Base-by-base conservation (phyloP, 2,888 invertebrate species). In the Polydrusus cervinus region DNA sequence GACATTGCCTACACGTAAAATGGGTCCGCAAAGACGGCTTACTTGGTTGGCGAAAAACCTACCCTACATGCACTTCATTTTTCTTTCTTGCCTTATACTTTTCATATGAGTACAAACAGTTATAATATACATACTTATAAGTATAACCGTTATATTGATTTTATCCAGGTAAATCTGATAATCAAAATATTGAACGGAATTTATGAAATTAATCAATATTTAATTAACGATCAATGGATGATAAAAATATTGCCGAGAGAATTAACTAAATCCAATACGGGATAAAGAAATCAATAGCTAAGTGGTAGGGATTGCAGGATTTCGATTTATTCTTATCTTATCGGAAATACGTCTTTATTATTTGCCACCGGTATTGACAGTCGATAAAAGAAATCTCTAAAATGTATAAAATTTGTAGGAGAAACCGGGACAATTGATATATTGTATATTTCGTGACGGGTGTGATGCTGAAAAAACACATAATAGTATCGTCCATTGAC, bases 261-360 rank as follows among this genome's bases (percentile, higher is more conserved):
- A 60, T 60, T 60, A 60, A n/a, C 40, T 47, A 69, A 69, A 69
- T 69, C 69, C 34, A 61, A 30, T 69, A 25, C 16, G 18, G 47
- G 45, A 69, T 69, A 69, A 47, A 43, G 60, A 53, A 43, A 16
- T 18, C 30, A 30, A 69, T 61, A 34, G 69, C 60, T 57, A 69
- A 69, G 57, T 57, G 25, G 60, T 49, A 45, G 60, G 60, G 69
- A 69, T 69, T 69, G 38, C 34, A 38, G 16, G 57, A 10, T 34
- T 55, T 60, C 57, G 38, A 38, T 16, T 60, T 60, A 38, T 38
- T n/a, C n/a, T 55, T 60, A 60, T 60, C 57, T 60, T 60, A 60
- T 60, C 57, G 11, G 18, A 9, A 38, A 38, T 38, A 7, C 34
- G 57, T 60, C 38, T 60, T 38, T 13, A 57, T 40, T 60, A 60